These are phyloP conservation scores for Thryonomys swinderianus DNA, from an alignment of 2,113 vertebrate species.

Conservation along the genomic window DNA sequence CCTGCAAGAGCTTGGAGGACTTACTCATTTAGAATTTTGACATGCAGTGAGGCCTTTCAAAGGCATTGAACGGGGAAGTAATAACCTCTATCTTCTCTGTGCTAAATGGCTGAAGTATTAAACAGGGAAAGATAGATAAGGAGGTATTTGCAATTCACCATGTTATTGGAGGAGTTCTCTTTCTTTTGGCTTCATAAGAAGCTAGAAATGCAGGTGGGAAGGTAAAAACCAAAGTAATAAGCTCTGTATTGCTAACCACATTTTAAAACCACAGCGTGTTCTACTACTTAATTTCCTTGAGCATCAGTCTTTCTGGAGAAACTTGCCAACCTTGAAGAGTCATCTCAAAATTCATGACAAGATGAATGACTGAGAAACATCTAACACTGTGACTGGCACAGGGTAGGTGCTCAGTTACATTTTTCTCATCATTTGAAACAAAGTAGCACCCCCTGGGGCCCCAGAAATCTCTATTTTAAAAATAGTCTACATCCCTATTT, in stretches of 20 bases:
- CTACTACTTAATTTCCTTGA: slow-evolving; percentile 3
- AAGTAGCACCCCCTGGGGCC: not conserved
- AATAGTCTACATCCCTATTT: slow-evolving; percentile 30
- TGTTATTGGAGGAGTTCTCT: not conserved
- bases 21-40: not conserved
- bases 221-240: not conserved
- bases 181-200: not conserved
- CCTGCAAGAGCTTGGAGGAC: not conserved
- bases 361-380: not conserved
- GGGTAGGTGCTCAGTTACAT: not conserved
- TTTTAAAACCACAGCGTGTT: not conserved
- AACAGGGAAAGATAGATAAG: not conserved
- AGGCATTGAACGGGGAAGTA: not conserved
- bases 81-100: not conserved
- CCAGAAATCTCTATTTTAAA: slow-evolving; percentile 8
- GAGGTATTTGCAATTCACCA: not conserved
- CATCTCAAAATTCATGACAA: not conserved
- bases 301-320: slow-evolving; percentile 10
- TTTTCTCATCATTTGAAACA: slow-evolving; percentile 11
- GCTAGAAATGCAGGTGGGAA: not conserved
- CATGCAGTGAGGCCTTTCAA: not conserved
- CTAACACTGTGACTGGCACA: not conserved
- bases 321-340: not conserved
- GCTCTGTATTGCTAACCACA: not conserved
- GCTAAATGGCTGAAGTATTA: not conserved